Evolutionary conservation across 2,113 vertebrate genomes (phyloP), one percentile per base, ranked within the genome.

Genomic region (Cinclus cinclus): DNA sequence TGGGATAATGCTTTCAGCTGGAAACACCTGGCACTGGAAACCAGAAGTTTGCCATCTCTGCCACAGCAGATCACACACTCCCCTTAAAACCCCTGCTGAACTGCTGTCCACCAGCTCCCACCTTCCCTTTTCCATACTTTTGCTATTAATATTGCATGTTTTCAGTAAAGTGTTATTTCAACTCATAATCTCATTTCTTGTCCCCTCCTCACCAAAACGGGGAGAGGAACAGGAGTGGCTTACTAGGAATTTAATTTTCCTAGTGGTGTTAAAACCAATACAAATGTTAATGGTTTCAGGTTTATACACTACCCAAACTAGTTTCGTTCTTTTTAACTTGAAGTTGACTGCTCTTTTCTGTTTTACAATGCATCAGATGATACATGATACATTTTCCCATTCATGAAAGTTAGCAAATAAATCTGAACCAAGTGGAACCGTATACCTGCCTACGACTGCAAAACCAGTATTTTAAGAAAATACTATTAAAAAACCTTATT

Each of bases 21-120:
- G 35, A 76, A 50, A 76, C 0, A 0, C 20, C 18, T 30, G 44
- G 25, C 0, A 0, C 37, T 35, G 31, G 71, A 50, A 76, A 22
- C 6, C 16, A 35, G 11, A 42, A 37, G 14, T 68, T 35, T 37
- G 21, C 18, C 44, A 31, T 33, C 25, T 37, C 18, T 20, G 6
- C 31, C 44, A 77, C 17, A 37, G 63, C 10, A 44, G 25, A 58
- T 4, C 9, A 6, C 17, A 59, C 7, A 33, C 6, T 33, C 15
- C 62, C 44, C 5, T 52, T 27, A 33, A 59, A 59, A 52, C 1
- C 11, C 27, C 27, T 52, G 37, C 13, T 25, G 16, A 16, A 35
- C 13, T 52, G 46, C 33, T 59, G 53, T 33, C 17, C 27, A 68
- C 37, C 37, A 52, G 21, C 25, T 35, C 25, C 52, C 22, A 33